These are phyloP conservation scores for Archaeoteleia sp. DNA, from an alignment of 2,888 invertebrate genomes.

Conservation along the genomic window DNA sequence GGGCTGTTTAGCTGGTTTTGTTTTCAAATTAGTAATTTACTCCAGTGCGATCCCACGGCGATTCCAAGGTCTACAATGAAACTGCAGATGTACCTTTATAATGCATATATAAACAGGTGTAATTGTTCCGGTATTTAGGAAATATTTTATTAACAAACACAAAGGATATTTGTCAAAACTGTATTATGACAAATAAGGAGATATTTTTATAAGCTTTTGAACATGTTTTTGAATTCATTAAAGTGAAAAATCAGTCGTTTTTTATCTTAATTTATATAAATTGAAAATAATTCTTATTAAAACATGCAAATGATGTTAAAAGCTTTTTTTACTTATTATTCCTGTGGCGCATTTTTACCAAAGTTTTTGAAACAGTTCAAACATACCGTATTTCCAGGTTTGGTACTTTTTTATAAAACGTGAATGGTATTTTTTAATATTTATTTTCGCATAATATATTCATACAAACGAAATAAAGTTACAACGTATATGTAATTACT, in stretches of 20 bases:
- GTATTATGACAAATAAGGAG: too few species aligned
- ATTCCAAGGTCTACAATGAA: constrained; percentile 11
- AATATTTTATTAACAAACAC: constrained; percentile 12
- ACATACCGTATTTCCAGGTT: too few species aligned
- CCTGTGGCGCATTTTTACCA: too few species aligned
- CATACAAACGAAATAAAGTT: constrained; percentile 18
- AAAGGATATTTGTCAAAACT: too few species aligned
- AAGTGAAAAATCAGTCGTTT: too few species aligned
- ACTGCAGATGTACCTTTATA: constrained; percentile 9
- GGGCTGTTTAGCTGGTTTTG: constrained; percentile 11
- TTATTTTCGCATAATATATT: constrained; percentile 17
- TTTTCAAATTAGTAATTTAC: constrained; percentile 36
- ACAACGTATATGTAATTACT: not conserved
- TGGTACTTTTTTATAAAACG: constrained; percentile 7
- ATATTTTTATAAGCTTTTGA: too few species aligned
- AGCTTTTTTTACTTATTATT: too few species aligned
- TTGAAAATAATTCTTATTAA: too few species aligned
- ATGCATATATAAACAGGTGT: constrained; percentile 15
- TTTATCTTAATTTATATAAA: too few species aligned
- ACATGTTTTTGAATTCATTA: too few species aligned
- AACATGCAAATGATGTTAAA: too few species aligned
- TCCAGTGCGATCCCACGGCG: constrained; percentile 17
- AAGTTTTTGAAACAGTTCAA: too few species aligned
- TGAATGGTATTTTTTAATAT: constrained; percentile 3
- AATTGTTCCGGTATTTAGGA: constrained; percentile 28